These are phyloP conservation scores for Eristalinus sepulchralis DNA, from an alignment of 2,888 invertebrate genomes.

Conservation along the genomic window DNA sequence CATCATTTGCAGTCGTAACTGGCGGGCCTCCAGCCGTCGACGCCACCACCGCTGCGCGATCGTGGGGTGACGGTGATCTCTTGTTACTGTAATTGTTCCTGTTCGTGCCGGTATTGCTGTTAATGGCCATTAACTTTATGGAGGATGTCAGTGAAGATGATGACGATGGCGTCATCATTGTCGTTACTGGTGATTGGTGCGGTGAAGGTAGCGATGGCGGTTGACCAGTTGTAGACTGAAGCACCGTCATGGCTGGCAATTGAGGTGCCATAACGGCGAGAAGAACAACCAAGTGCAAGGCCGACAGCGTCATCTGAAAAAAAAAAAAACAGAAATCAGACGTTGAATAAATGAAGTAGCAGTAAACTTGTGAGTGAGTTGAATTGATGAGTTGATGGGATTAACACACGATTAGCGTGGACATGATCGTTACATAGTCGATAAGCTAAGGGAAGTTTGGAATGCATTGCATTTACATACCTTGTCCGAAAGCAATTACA, in stretches of 20 bases:
- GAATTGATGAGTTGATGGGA: background rate
- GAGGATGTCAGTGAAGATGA: conserved; percentile 70
- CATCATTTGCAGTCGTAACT: conserved; percentile 28
- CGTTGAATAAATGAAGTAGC: conserved; percentile 14
- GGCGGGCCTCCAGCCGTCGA: background rate
- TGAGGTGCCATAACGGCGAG: conserved; percentile 73
- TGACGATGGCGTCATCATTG: conserved; percentile 72
- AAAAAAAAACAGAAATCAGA: conserved; percentile 34
- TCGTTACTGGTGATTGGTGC: conserved; percentile 72
- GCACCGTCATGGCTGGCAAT: conserved; percentile 77
- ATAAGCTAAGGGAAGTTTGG: background rate
- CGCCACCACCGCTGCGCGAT: conserved; percentile 26
- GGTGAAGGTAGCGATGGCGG: conserved; percentile 81
- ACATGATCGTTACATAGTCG: background rate
- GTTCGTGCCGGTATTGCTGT: conserved; percentile 21
- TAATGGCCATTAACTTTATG: conserved; percentile 60
- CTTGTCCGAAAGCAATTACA: background rate
- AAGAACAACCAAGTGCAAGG: conserved; percentile 80
- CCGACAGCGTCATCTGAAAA: conserved; percentile 79
- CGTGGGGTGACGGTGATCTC: conserved; percentile 62
- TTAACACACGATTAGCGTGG: background rate
- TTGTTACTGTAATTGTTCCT: conserved; percentile 54
- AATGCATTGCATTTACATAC: background rate
- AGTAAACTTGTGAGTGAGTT: background rate
- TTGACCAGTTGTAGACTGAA: conserved; percentile 76